Evolutionary conservation across 2,797 vertebrate genomes (phyloP).

Genomic region (Odontamblyopus lacepedii): DNA sequence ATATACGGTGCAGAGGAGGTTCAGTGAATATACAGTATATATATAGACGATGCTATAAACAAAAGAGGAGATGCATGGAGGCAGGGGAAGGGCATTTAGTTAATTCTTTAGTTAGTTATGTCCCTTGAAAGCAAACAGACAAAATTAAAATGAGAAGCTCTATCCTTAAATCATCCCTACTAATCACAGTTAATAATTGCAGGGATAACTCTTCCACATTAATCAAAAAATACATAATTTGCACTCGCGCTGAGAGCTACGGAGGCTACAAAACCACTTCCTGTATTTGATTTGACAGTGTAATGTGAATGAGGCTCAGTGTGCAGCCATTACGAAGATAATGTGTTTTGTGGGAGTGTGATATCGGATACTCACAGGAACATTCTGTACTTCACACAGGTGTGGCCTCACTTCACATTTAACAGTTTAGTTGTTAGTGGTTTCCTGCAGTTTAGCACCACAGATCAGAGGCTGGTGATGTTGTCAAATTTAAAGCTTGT

Average conservation of each 20-base stretch:
- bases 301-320: constrained; percentile 7
- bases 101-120: background rate
- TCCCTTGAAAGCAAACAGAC: background rate
- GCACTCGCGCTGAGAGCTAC: background rate
- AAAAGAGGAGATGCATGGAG: no score
- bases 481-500: background rate
- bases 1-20: no score
- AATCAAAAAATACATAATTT: background rate
- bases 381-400: background rate
- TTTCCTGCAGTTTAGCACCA: background rate
- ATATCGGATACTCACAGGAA: constrained; percentile 2
- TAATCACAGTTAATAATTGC: background rate
- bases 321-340: constrained; percentile 1
- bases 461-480: background rate
- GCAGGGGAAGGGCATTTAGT: no score
- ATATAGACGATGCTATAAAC: no score
- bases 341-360: constrained; percentile 6
- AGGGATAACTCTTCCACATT: background rate
- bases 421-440: background rate
- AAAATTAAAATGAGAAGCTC: background rate
- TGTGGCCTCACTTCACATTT: background rate
- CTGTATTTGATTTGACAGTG: constrained; percentile 11
- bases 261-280: background rate
- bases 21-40: no score
- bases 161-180: background rate